These are phyloP conservation scores for Lineus longissimus DNA, from an alignment of 1,140 invertebrate species.

Conservation along the genomic window DNA sequence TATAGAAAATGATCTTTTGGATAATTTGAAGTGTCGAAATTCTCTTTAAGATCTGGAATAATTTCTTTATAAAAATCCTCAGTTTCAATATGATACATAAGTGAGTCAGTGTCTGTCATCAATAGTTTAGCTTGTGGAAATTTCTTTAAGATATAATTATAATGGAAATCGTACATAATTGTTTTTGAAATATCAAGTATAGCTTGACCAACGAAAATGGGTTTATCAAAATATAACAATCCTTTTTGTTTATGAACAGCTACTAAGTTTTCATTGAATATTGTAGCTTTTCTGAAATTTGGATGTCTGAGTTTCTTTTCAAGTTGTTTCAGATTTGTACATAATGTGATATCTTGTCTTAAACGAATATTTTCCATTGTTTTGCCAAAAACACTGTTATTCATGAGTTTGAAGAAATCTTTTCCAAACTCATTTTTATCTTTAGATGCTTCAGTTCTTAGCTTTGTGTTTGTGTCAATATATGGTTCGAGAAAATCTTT, in stretches of 20 bases:
- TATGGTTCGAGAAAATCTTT: conserved; percentile 18
- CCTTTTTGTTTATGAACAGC: conserved; percentile 24
- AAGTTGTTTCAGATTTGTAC: not conserved
- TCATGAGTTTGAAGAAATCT: conserved; percentile 55
- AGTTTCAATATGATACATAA: conserved; percentile 48
- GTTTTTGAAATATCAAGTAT: conserved; percentile 30
- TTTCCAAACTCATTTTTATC: conserved; percentile 51
- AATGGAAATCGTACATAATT: conserved; percentile 43
- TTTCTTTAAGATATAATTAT: conserved; percentile 31
- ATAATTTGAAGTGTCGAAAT: conserved; percentile 25
- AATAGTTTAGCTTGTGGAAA: conserved; percentile 28
- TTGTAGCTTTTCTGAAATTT: conserved; percentile 40
- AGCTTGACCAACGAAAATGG: conserved; percentile 28
- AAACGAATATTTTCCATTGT: conserved; percentile 53
- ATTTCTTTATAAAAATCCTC: conserved; percentile 53
- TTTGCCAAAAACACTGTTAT: conserved; percentile 54
- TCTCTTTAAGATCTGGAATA: conserved; percentile 15
- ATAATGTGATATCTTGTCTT: conserved; percentile 34
- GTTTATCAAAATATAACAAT: conserved; percentile 25
- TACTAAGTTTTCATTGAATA: conserved; percentile 39
- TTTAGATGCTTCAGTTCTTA: conserved; percentile 43
- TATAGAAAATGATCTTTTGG: conserved; percentile 27
- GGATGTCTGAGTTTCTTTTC: conserved; percentile 23
- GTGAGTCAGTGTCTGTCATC: conserved; percentile 55
- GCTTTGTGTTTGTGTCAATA: conserved; percentile 25